A percentile compares a stretch with the other conserved stretches of the same genome.
Evolutionary conservation across 2,888 invertebrate genomes (phyloP).

Genomic region (Lasioglossum morio): DNA sequence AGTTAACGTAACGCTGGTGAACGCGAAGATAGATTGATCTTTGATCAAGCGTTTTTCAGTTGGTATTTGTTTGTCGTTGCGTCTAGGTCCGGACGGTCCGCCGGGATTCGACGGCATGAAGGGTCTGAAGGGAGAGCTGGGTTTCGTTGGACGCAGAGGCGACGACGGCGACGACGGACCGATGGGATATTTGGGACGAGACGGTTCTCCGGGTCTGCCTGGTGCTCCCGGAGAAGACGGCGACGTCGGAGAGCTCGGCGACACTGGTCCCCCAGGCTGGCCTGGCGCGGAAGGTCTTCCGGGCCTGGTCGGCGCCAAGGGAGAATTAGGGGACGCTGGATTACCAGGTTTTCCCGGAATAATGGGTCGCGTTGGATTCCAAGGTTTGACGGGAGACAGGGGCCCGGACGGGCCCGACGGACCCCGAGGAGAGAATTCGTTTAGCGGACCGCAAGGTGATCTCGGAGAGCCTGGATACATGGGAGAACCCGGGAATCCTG

Average conservation of each 20-base stretch:
- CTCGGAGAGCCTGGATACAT: constrained; percentile 89
- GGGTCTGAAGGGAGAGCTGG: constrained; percentile 83
- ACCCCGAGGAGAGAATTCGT: constrained; percentile 88
- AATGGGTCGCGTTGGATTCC: constrained; percentile 87
- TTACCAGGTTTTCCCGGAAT: constrained; percentile 88
- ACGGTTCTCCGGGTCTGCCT: constrained; percentile 85
- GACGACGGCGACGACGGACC: constrained; percentile 83
- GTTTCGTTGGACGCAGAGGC: constrained; percentile 83
- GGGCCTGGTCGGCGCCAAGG: constrained; percentile 87
- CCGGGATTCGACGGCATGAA: constrained; percentile 80
- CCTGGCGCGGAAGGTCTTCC: constrained; percentile 85
- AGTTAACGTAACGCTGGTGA: no score
- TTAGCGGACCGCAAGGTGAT: constrained; percentile 90
- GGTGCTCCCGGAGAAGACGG: constrained; percentile 86
- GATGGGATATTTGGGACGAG: constrained; percentile 83
- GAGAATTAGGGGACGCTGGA: constrained; percentile 91
- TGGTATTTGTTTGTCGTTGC: neutral
- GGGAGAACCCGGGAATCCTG: constrained; percentile 89
- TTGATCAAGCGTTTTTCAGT: no score
- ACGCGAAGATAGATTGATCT: no score
- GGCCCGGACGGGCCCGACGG: constrained; percentile 89
- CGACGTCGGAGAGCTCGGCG: constrained; percentile 86
- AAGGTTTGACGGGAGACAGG: constrained; percentile 87
- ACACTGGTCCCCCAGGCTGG: constrained; percentile 87
- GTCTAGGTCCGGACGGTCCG: constrained; percentile 78